These are phyloP conservation scores for Sarotherodon lohbergeri DNA, from an alignment of 2,113 vertebrate species.

Conservation along the genomic window DNA sequence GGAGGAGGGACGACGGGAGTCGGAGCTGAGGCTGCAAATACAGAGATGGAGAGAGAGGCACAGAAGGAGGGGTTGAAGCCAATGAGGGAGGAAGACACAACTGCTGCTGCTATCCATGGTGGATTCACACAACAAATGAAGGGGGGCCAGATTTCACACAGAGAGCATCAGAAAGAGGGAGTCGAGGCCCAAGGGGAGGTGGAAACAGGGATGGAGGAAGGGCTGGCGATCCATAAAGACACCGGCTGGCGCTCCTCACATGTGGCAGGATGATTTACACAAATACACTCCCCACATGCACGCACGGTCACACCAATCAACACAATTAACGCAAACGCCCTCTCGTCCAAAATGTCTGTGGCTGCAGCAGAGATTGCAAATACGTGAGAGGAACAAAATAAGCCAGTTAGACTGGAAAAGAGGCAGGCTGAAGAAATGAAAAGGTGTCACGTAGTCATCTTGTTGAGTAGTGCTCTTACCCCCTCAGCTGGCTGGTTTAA, in stretches of 20 bases:
- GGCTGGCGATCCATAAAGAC: slow-evolving; percentile 36
- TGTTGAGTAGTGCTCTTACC: not conserved
- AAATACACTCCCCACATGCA: slow-evolving; percentile 4
- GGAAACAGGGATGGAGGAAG: not conserved
- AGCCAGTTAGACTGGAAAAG: not conserved
- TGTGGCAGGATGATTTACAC: slow-evolving; percentile 24
- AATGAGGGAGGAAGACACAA: slow-evolving; percentile 47
- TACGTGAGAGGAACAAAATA: slow-evolving; percentile 27
- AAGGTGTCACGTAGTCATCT: not conserved
- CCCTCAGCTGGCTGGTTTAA: not conserved
- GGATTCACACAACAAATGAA: slow-evolving; percentile 50
- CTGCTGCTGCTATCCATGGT: slow-evolving; percentile 51
- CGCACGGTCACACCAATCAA: slow-evolving; percentile 14
- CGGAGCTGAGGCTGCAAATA: slow-evolving; percentile 59
- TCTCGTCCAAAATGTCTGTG: not conserved
- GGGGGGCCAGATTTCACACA: slow-evolving; percentile 32
- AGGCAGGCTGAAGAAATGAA: not conserved
- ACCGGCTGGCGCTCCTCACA: slow-evolving; percentile 12
- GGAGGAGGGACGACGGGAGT: slow-evolving; percentile 70
- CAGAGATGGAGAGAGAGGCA: not conserved
- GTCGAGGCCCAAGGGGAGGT: slow-evolving; percentile 2
- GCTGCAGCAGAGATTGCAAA: slow-evolving; percentile 22
- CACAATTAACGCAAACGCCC: not conserved
- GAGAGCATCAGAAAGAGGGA: slow-evolving; percentile 4
- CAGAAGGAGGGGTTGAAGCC: slow-evolving; percentile 14